Base-by-base conservation (phyloP, 2,797 vertebrate species). In the Enteromius anoplus region DNA sequence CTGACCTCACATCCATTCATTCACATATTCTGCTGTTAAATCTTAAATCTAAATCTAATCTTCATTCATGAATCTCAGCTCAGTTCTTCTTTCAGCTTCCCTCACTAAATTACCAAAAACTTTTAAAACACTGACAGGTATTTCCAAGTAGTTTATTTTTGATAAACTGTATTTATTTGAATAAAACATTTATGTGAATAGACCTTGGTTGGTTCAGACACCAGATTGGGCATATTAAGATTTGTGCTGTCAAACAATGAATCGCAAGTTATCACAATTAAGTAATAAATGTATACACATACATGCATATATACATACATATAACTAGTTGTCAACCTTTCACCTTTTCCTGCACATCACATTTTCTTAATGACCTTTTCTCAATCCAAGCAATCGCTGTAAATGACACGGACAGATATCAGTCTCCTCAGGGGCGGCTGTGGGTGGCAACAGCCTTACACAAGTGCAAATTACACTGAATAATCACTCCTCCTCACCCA, bases 381-480 rank as follows among this genome's bases (percentile, higher is more conserved):
- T 29, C n/a, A 58, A 55, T 45, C 14, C 10, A 58, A 45, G 47
- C 37, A 53, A 81, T 73, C 15, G 15, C n/a, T 65, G 14, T 65
- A 65, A 65, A 51, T 37, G 58, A 40, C 60, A 29, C 23, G 9
- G 72, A 47, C 49, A 55, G 62, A 66, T 75, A 75, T 65, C 42
- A 12, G 69, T 45, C 45, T 34, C 55, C 34, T 82, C 32, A 49
- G 58, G 60, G 80, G 62, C 0, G 72, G 62, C 19, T 26, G 84
- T 82, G 80, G 19, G 69, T n/a, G 51, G 69, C n/a, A 85, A 88
- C 77, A 29, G 78, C 81, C 78, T 88, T 75, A 90, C 89, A 77
- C 86, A 91, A 90, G 87, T 84, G 85, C 82, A 89, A 91, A 89
- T 86, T 89, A 80, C 85, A 88, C 81, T 72, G 79, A 90, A 86